Percentiles rank a stretch among this genome's conserved stretches.
These are phyloP conservation scores for Drosophila neocordata DNA, from an alignment of 1,140 invertebrate genomes.

Conservation along the genomic window DNA sequence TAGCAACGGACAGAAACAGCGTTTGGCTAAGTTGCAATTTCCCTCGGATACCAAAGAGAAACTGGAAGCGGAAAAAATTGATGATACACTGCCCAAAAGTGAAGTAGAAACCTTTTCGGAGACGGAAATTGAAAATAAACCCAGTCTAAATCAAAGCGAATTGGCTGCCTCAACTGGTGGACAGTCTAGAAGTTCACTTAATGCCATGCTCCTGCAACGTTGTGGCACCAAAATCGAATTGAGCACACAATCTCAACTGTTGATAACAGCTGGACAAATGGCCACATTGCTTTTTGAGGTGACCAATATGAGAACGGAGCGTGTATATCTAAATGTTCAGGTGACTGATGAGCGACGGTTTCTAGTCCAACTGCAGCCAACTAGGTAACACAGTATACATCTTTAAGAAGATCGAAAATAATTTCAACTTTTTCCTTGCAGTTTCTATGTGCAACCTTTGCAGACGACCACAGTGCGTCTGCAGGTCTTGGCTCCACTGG, in stretches of 20 bases:
- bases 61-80: constrained; percentile 36
- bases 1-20: neutral
- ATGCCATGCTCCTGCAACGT: constrained; percentile 64
- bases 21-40: constrained; percentile 58
- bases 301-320: constrained; percentile 84
- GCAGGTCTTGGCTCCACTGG: constrained; percentile 83
- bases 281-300: constrained; percentile 84
- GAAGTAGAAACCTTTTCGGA: constrained; percentile 78
- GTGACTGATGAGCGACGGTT: constrained; percentile 84
- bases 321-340: constrained; percentile 83
- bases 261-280: constrained; percentile 64
- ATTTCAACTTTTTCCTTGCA: constrained; percentile 14
- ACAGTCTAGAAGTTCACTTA: constrained; percentile 39
- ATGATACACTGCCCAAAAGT: constrained; percentile 51
- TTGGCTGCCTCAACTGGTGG: constrained; percentile 43
- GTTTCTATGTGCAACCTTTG: constrained; percentile 83
- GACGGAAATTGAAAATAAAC: constrained; percentile 55
- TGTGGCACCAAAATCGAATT: constrained; percentile 78
- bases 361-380: constrained; percentile 82
- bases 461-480: constrained; percentile 84
- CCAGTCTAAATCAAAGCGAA: constrained; percentile 57
- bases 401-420: neutral
- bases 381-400: constrained; percentile 44
- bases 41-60: constrained; percentile 47
- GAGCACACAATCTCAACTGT: constrained; percentile 71